phyloP scores from a whole-genome alignment of 2,888 invertebrate genomes.

The Drosophila niveifrons region DNA sequence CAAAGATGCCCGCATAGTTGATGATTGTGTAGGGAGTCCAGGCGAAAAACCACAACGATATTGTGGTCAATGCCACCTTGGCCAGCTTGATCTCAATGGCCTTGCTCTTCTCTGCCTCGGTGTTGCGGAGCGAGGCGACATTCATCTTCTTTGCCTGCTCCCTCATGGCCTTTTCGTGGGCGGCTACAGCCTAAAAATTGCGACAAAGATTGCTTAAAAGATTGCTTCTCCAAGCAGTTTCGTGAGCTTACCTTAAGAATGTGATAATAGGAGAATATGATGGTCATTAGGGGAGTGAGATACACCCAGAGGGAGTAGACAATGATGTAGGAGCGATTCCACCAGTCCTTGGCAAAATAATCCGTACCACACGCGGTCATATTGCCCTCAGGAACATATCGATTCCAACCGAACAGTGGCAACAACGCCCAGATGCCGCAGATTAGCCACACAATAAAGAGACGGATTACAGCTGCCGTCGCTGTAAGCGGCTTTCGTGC shows the following conservation, averaged over 20 bases:
- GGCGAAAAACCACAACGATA: constrained; percentile 88
- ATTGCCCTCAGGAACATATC: constrained; percentile 89
- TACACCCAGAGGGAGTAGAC: constrained; percentile 86
- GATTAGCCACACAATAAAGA: constrained; percentile 87
- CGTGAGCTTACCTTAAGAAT: constrained; percentile 86
- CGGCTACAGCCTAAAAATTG: constrained; percentile 85
- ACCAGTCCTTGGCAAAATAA: constrained; percentile 87
- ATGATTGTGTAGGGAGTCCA: constrained; percentile 89
- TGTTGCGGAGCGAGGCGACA: constrained; percentile 87
- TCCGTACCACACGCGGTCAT: constrained; percentile 89
- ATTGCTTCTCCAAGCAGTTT: too few relatives aligned
- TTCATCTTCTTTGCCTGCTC: constrained; percentile 89
- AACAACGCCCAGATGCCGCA: constrained; percentile 87
- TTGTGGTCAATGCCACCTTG: constrained; percentile 88
- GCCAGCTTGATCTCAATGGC: constrained; percentile 88
- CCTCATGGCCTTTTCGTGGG: constrained; percentile 87
- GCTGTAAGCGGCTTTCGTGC: constrained; percentile 87
- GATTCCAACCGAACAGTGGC: constrained; percentile 88
- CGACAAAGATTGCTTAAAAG: neutral
- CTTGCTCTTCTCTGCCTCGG: constrained; percentile 85
- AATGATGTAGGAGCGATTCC: constrained; percentile 87
- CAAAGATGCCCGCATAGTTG: constrained; percentile 86
- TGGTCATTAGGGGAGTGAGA: constrained; percentile 86
- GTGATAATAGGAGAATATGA: constrained; percentile 88
- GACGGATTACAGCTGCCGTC: constrained; percentile 86